A percentile compares a stretch with the other conserved stretches of the same genome.
phyloP scores from a whole-genome alignment of 2,113 vertebrate genomes.

The Fregetta grallaria region DNA sequence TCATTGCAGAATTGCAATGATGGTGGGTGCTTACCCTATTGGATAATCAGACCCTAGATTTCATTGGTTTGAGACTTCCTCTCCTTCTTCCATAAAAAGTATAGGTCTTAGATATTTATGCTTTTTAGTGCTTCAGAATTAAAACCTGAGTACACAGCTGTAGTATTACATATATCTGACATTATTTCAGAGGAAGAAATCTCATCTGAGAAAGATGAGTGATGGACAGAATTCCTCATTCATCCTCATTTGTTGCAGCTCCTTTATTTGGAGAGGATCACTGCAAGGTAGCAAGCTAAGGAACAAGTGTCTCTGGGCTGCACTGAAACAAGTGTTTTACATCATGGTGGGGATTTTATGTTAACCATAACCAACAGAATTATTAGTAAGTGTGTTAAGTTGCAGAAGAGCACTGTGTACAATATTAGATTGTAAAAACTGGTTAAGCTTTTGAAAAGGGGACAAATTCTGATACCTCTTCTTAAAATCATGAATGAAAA shows the following conservation, averaged over 20 bases:
- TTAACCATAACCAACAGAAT: neutral
- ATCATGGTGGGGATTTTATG: neutral
- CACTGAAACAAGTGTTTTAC: neutral
- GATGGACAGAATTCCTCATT: neutral
- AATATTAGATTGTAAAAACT: neutral
- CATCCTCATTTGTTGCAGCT: neutral
- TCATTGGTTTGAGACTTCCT: neutral
- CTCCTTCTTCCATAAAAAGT: neutral
- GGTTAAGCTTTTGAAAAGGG: neutral
- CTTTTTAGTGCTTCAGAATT: neutral
- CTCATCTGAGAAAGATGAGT: neutral
- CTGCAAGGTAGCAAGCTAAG: neutral
- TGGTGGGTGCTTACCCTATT: neutral
- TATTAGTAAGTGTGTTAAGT: neutral
- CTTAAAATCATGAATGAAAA: neutral
- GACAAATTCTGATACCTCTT: neutral
- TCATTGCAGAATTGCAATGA: neutral
- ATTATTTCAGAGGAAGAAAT: neutral
- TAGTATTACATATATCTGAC: neutral
- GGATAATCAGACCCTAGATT: neutral
- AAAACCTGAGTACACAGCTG: neutral
- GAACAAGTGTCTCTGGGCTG: neutral
- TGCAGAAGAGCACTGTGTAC: neutral
- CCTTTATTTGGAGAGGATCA: neutral
- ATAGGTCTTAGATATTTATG: neutral